Conservation (phyloP, 2,113 vertebrate species). For the Melanerpes aurifrons region DNA sequence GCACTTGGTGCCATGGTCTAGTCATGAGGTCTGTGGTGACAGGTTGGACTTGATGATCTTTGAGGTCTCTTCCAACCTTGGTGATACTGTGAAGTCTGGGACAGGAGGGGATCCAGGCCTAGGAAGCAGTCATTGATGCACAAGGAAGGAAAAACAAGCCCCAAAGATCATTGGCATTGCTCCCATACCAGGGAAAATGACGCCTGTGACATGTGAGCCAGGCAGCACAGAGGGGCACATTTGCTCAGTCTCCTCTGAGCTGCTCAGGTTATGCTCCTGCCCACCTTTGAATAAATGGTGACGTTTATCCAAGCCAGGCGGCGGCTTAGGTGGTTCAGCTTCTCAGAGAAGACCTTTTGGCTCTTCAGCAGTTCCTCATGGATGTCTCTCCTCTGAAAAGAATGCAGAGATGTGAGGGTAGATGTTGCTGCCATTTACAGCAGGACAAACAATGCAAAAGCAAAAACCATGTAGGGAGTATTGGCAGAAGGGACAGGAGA, state of each 20-base stretch:
- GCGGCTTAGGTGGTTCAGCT: slow-evolving; percentile 95
- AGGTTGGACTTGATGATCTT: too few species aligned
- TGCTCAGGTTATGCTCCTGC: not conserved
- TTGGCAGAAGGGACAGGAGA: not conserved
- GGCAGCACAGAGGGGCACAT: not conserved
- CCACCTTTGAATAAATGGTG: slow-evolving; percentile 98
- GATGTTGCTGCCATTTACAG: not conserved
- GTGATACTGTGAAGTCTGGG: not conserved
- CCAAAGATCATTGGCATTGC: not conserved
- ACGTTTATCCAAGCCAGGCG: slow-evolving; percentile 97
- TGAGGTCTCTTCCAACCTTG: too few species aligned
- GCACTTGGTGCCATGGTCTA: too few species aligned
- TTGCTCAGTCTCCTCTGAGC: not conserved
- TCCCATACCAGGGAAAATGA: not conserved
- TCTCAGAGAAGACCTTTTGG: slow-evolving; percentile 95
- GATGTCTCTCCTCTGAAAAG: slow-evolving; percentile 90
- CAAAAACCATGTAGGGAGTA: not conserved
- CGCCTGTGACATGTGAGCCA: not conserved
- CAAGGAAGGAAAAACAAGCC: not conserved
- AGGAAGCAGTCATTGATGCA: not conserved
- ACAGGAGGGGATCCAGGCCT: not conserved
- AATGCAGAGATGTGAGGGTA: not conserved
- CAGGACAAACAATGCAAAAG: not conserved
- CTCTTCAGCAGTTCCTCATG: slow-evolving; percentile 92
- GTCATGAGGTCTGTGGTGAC: too few species aligned